Evolutionary conservation across 2,888 invertebrate species (phyloP).

Genomic region (Lacanobia wlatinum): DNA sequence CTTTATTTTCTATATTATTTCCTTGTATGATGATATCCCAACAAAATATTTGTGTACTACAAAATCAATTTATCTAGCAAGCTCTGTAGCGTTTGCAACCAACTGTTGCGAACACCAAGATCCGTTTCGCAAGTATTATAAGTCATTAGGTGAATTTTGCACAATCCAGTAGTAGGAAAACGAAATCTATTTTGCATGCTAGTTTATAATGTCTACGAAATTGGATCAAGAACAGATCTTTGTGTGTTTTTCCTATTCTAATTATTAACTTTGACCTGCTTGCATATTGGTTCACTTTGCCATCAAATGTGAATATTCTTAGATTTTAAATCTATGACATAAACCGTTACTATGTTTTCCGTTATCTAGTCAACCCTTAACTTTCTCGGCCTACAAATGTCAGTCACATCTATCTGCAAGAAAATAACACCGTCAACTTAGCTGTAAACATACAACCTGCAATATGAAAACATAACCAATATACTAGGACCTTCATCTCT

Average conservation of each 20-base stretch:
- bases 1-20: conserved; percentile 60
- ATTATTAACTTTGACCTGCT: conserved; percentile 48
- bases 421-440: conserved; percentile 50
- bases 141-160: conserved; percentile 62
- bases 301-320: conserved; percentile 5
- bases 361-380: conserved; percentile 21
- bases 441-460: conserved; percentile 49
- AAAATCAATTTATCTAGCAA: conserved; percentile 43
- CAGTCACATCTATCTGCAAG: conserved; percentile 43
- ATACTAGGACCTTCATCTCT: conserved; percentile 10
- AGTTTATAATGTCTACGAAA: conserved; percentile 31
- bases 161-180: conserved; percentile 44
- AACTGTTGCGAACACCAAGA: conserved; percentile 46
- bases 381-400: conserved; percentile 22
- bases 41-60: conserved; percentile 43
- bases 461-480: conserved; percentile 32
- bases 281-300: conserved; percentile 17
- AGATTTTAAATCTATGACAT: neutral
- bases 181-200: conserved; percentile 60
- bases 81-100: conserved; percentile 45
- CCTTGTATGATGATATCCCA: conserved; percentile 52
- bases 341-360: conserved; percentile 1
- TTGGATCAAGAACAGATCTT: conserved; percentile 52
- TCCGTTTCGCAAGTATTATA: conserved; percentile 59
- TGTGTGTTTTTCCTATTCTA: conserved; percentile 18